Conservation (phyloP, 2,888 invertebrate species). For the Spilarctia lutea region DNA sequence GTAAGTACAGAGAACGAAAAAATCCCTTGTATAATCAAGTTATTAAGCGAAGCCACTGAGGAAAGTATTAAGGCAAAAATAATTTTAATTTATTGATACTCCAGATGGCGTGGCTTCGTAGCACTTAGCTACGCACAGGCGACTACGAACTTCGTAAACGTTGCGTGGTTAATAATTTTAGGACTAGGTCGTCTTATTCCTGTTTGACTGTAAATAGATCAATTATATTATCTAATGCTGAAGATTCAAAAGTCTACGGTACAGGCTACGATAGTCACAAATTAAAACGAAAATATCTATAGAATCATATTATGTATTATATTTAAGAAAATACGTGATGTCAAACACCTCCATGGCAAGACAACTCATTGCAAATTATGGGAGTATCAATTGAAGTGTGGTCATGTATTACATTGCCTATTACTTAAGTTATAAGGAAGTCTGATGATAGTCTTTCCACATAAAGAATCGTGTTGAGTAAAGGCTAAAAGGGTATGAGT, state of each 20-base stretch:
- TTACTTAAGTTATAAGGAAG: too few species aligned
- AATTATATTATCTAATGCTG: neutral
- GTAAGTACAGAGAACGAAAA: neutral
- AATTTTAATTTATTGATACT: slow-evolving; percentile 45
- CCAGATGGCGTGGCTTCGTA: slow-evolving; percentile 37
- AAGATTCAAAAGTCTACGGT: too few species aligned
- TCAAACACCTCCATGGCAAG: too few species aligned
- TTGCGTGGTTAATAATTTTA: slow-evolving; percentile 14
- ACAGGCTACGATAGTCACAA: neutral
- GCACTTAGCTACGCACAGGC: slow-evolving; percentile 36
- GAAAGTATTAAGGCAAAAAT: slow-evolving; percentile 40
- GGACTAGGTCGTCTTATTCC: neutral
- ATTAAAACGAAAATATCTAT: neutral
- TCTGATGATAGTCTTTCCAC: too few species aligned
- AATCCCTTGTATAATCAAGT: slow-evolving; percentile 4
- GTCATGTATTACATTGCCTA: too few species aligned
- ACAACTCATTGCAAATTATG: too few species aligned
- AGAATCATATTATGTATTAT: too few species aligned
- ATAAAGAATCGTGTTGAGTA: too few species aligned
- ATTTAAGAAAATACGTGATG: too few species aligned
- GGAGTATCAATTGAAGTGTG: too few species aligned
- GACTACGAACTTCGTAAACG: slow-evolving; percentile 40
- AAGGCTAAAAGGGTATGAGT: too few species aligned
- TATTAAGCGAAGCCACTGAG: slow-evolving; percentile 29
- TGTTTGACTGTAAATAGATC: neutral